Evolutionary conservation across 2,888 invertebrate genomes (phyloP), one percentile per base, ranked within the genome.

Genomic region (Amphimallon solstitiale): DNA sequence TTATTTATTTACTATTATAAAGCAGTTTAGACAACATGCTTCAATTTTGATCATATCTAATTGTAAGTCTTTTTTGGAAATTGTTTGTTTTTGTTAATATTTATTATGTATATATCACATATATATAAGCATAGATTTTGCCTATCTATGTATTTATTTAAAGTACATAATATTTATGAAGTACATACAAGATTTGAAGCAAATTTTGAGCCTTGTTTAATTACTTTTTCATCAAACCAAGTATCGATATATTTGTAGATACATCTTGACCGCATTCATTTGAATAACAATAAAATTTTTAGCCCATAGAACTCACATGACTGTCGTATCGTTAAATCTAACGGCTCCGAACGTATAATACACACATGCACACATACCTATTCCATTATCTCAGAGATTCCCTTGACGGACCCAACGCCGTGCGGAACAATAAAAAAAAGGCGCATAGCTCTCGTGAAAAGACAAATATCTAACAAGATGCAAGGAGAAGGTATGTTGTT

Each of bases 401-500:
- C 9, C 74, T 43, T 38, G 40, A 59, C 43, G n/a, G n/a, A n/a
- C n/a, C n/a, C n/a, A n/a, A n/a, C 56, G 56, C 43, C 56, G 43
- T 43, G 6, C 56, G 10, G 29, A n/a, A 59, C 56, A 59, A 59
- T 59, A 59, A 59, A 59, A 79, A 78, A n/a, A n/a, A 76, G 73
- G 71, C 71, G 70, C 74, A 72, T 73, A 72, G 73, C 75, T 73
- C 60, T 59, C 51, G 65, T 66, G 72, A 73, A 72, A 72, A 79
- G 79, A 80, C 80, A 81, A 80, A 80, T 80, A 79, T 79, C 78
- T 80, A 80, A 79, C 79, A 78, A 77, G 79, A 75, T 76, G 78
- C 76, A 76, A 72, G 76, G 75, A 77, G 77, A 78, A 77, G 77
- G 78, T 75, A 76, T 76, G 78, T 70, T 78, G 80, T 79, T 75